Evolutionary conservation across 2,113 vertebrate genomes (phyloP).

Genomic region (Poeciliopsis retropinna): DNA sequence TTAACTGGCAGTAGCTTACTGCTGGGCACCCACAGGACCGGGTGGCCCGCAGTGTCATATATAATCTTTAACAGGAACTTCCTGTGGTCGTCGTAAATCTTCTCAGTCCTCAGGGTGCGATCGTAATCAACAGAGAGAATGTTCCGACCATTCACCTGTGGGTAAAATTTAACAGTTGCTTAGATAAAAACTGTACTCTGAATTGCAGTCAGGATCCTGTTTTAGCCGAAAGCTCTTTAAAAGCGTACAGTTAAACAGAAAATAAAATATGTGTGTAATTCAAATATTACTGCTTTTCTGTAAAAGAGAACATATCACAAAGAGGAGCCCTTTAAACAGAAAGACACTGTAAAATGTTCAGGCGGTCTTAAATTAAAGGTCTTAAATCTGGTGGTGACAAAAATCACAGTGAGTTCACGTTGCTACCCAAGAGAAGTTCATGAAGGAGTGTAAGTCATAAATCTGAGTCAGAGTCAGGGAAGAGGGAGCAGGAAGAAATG

Average conservation of each 20-base stretch:
- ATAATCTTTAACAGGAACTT: constrained; percentile 97
- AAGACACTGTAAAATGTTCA: constrained; percentile 81
- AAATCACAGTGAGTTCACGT: constrained; percentile 53
- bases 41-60: constrained; percentile 93
- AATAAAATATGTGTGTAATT: constrained; percentile 3
- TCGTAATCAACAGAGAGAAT: constrained; percentile 98
- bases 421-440: constrained; percentile 60
- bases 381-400: constrained; percentile 72
- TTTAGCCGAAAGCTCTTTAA: neutral
- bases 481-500: constrained; percentile 34
- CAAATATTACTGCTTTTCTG: constrained; percentile 51
- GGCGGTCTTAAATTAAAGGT: constrained; percentile 79
- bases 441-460: constrained; percentile 54
- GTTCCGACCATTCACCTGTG: constrained; percentile 97
- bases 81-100: constrained; percentile 99
- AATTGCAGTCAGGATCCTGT: neutral
- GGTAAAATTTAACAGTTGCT: constrained; percentile 15
- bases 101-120: constrained; percentile 94
- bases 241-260: neutral
- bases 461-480: constrained; percentile 35
- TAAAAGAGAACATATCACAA: constrained; percentile 82
- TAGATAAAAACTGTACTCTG: neutral
- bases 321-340: constrained; percentile 84
- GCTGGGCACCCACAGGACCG: constrained; percentile 95
- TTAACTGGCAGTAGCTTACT: constrained; percentile 98